Evolutionary conservation across 2,113 vertebrate genomes (phyloP), one percentile per base, ranked within the genome.

Genomic region (Tautogolabrus adspersus): DNA sequence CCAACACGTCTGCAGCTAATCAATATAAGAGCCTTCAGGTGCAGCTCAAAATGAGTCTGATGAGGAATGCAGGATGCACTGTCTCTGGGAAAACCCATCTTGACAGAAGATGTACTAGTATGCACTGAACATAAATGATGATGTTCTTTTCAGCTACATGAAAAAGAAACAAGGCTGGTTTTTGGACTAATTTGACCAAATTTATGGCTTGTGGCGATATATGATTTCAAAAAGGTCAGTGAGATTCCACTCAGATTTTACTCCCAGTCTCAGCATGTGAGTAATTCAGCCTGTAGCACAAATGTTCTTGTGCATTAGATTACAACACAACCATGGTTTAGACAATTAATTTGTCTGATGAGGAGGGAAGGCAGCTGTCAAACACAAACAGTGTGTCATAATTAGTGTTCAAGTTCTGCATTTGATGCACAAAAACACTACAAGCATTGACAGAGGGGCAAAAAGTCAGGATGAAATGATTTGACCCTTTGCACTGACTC

Each of bases 251-350:
- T 72, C 26, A 26, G 23, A 66, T 84, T 69, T 74, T 21, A 77
- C 64, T 75, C 64, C 65, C 10, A 34, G 23, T 61, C 46, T 62
- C 38, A 38, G 52, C 42, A 13, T 75, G 61, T 77, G 73, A 83
- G 87, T 76, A 71, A 82, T 76, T 64, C 30, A 18, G 66, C 83
- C 79, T 42, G 57, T 68, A 51, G 79, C 79, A 52, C 72, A 57
- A 44, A 71, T 51, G 79, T 70, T 60, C 60, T 42, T 70, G 30
- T 77, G 80, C 64, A 42, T 72, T 65, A 57, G 26, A 65, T 44
- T 51, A 40, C 8, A 73, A 13, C 21, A 70, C 26, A 54, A 15
- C 55, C 46, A 22, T 10, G 61, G 26, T 54, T 26, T 7, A 34
- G 47, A 57, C 22, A 12, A 26, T 57, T 44, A 1, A 66, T 82